Conservation (phyloP, 2,113 vertebrate species). For the Haemorhous mexicanus region DNA sequence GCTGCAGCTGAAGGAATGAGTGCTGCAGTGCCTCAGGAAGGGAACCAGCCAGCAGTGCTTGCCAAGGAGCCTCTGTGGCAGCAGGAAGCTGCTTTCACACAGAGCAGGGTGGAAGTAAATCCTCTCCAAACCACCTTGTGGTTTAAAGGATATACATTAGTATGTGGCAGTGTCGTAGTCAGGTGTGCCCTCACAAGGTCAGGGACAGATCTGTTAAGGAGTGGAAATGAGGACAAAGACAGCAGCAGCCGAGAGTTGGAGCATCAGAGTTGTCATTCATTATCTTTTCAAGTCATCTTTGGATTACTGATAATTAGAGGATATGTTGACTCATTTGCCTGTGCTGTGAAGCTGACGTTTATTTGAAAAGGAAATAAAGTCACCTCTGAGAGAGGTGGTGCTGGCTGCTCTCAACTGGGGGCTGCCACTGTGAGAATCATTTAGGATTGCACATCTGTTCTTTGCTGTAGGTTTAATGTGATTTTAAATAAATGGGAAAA, state of each 20-base stretch:
- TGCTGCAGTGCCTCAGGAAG: rapidly evolving
- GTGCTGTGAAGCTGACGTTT: not conserved
- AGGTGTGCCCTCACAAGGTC: not conserved
- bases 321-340: not conserved
- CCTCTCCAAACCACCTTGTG: rapidly evolving
- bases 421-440: not conserved
- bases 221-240: not conserved
- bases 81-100: rapidly evolving
- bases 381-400: not conserved
- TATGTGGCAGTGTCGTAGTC: not conserved
- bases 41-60: rapidly evolving
- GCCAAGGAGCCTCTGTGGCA: rapidly evolving
- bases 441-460: not conserved
- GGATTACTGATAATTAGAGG: not conserved
- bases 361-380: not conserved
- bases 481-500: not conserved
- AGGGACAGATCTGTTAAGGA: not conserved
- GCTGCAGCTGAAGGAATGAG: not conserved
- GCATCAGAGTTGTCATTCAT: not conserved
- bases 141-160: not conserved
- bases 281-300: not conserved
- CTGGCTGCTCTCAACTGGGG: not conserved
- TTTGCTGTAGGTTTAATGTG: not conserved
- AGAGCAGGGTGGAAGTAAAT: rapidly evolving
- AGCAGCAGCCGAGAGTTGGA: not conserved